A percentile compares a stretch with the other conserved stretches of the same genome.
Evolutionary conservation across 2,797 vertebrate species (phyloP).

Genomic region (Sebastolobus alascanus): DNA sequence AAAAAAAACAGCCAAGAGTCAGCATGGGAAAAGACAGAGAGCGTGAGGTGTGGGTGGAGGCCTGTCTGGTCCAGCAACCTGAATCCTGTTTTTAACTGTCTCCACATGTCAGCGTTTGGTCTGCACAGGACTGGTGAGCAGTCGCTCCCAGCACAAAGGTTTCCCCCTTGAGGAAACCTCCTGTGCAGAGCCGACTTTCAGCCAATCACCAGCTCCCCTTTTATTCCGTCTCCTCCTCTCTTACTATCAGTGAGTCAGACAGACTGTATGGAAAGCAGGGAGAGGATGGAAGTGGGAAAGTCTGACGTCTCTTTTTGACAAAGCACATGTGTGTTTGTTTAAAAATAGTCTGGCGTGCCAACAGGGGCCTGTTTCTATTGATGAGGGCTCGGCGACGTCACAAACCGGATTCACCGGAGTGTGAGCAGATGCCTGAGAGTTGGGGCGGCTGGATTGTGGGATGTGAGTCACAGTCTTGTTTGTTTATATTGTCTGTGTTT

Average conservation of each 20-base stretch:
- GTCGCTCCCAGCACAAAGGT: constrained; percentile 44
- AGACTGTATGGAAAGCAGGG: constrained; percentile 70
- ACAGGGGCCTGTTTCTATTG: constrained; percentile 51
- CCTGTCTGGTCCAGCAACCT: constrained; percentile 69
- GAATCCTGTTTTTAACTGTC: constrained; percentile 75
- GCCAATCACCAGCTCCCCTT: constrained; percentile 47
- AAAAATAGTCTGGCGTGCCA: constrained; percentile 70
- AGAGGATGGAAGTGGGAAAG: constrained; percentile 72
- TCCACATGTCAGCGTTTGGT: constrained; percentile 74
- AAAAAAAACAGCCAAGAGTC: background rate
- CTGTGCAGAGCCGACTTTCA: constrained; percentile 30
- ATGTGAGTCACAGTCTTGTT: constrained; percentile 67
- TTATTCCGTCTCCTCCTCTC: constrained; percentile 41
- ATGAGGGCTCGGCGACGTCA: constrained; percentile 57
- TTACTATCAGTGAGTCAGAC: constrained; percentile 79
- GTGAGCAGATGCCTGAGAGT: constrained; percentile 58
- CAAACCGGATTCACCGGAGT: constrained; percentile 44
- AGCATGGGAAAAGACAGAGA: constrained; percentile 21
- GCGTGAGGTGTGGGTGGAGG: constrained; percentile 43
- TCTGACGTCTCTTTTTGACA: constrained; percentile 79
- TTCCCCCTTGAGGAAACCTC: constrained; percentile 71
- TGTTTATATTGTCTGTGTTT: constrained; percentile 68
- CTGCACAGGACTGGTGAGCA: constrained; percentile 53
- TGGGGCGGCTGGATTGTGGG: constrained; percentile 49
- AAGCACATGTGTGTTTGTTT: constrained; percentile 80